Evolutionary conservation across 1,140 invertebrate species (phyloP).

Genomic region (Aricia agestis): DNA sequence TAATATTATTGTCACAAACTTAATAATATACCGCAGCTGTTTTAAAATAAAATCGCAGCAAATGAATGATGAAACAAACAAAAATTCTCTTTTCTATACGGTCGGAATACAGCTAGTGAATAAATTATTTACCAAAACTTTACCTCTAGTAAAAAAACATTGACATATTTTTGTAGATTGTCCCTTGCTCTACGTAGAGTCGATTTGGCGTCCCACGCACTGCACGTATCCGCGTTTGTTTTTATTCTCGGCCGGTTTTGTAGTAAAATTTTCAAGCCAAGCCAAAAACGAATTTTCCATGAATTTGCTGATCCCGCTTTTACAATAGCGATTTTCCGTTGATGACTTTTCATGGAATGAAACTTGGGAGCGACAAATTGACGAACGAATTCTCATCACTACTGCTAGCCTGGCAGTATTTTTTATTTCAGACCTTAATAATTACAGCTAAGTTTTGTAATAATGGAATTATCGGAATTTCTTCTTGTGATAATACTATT

Average conservation of each 20-base stretch:
- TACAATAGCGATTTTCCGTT: background rate
- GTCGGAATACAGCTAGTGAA: too few relatives aligned
- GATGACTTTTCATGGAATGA: background rate
- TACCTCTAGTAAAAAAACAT: background rate
- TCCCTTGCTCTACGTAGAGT: background rate
- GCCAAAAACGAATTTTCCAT: background rate
- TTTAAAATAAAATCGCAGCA: too few relatives aligned
- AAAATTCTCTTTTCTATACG: too few relatives aligned
- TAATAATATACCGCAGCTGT: too few relatives aligned
- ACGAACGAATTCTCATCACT: background rate
- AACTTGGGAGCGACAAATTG: background rate
- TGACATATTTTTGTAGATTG: background rate
- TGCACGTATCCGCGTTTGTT: background rate
- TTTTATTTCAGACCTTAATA: too few relatives aligned
- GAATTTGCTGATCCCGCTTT: background rate
- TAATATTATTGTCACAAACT: too few relatives aligned
- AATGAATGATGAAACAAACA: too few relatives aligned
- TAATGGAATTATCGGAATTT: too few relatives aligned
- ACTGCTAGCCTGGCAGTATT: background rate
- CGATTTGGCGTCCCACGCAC: background rate
- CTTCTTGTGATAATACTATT: too few relatives aligned
- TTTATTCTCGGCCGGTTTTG: background rate
- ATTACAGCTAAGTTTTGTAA: too few relatives aligned
- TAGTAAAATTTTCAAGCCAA: slow-evolving; percentile 2
- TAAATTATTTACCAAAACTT: too few relatives aligned